Evolutionary conservation across 2,113 vertebrate species (phyloP).

Genomic region (Thalassarche chlororhynchos): DNA sequence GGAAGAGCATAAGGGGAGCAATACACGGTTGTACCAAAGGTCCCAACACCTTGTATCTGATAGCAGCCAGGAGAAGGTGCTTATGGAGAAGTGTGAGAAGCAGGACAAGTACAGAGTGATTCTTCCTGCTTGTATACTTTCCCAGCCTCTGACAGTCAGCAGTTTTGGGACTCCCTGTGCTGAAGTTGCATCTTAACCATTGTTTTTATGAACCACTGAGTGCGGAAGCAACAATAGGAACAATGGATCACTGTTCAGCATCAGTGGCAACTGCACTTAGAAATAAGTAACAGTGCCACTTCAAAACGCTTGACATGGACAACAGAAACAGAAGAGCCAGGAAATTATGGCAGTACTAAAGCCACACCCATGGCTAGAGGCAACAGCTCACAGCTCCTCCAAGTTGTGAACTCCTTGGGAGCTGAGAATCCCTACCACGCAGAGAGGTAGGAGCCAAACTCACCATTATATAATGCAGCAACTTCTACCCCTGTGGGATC

Average conservation of each 20-base stretch:
- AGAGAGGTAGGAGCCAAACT: slow-evolving; percentile 50
- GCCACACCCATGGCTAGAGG: slow-evolving; percentile 52
- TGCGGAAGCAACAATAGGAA: slow-evolving; percentile 53
- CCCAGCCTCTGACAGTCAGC: slow-evolving; percentile 23
- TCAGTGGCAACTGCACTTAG: slow-evolving; percentile 58
- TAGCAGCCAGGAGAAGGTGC: neutral
- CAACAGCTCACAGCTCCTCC: slow-evolving; percentile 22
- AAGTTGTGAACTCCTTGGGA: slow-evolving; percentile 15
- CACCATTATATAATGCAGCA: slow-evolving; percentile 6
- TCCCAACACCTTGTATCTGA: neutral
- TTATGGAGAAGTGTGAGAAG: neutral
- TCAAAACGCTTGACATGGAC: slow-evolving; percentile 43
- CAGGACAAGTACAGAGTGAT: neutral
- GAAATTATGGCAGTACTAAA: slow-evolving; percentile 48
- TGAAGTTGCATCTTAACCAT: slow-evolving; percentile 58
- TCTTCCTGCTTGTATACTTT: neutral
- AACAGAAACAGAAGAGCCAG: slow-evolving; percentile 43
- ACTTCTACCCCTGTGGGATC: neutral
- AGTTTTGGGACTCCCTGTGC: slow-evolving; percentile 53
- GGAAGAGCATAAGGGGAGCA: neutral
- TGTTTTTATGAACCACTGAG: slow-evolving; percentile 63
- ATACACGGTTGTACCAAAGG: neutral
- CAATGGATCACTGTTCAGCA: slow-evolving; percentile 64
- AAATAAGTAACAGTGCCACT: slow-evolving; percentile 62
- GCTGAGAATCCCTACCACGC: slow-evolving; percentile 16